Evolutionary conservation across 2,888 invertebrate genomes (phyloP).

Genomic region (Athetis lepigone): DNA sequence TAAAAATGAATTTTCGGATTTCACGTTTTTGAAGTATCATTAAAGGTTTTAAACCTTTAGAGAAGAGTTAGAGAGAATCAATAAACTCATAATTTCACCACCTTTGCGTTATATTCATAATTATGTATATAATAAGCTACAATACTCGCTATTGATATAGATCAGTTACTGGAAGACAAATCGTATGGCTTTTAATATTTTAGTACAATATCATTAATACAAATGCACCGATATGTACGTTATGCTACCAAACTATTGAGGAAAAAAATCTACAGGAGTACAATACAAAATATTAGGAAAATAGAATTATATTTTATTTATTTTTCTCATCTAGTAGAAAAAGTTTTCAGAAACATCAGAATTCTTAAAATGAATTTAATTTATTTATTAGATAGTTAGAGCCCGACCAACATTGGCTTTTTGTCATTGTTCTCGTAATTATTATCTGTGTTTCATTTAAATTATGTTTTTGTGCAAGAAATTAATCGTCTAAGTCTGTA

Average conservation of each 20-base stretch:
- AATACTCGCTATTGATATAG: conserved; percentile 89
- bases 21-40: conserved; percentile 19
- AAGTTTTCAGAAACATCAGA: conserved; percentile 82
- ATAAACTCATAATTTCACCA: conserved; percentile 79
- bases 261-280: conserved; percentile 82
- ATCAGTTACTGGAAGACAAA: conserved; percentile 91
- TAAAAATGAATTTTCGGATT: conserved; percentile 22
- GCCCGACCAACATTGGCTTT: conserved; percentile 54
- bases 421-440: conserved; percentile 2
- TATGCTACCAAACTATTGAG: conserved; percentile 86
- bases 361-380: conserved; percentile 70
- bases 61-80: conserved; percentile 22
- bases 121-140: conserved; percentile 89
- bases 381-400: conserved; percentile 55
- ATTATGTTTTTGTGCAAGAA: conserved; percentile 40
- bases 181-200: conserved; percentile 90
- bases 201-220: conserved; percentile 84
- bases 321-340: conserved; percentile 77
- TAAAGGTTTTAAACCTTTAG: conserved; percentile 43
- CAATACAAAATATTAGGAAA: conserved; percentile 89
- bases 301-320: conserved; percentile 82
- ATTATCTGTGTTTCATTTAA: conserved; percentile 27
- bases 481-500: conserved; percentile 19
- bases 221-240: conserved; percentile 88
- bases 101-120: conserved; percentile 76